Conservation (phyloP, 2,113 vertebrate genomes). For the Kryptolebias marmoratus region DNA sequence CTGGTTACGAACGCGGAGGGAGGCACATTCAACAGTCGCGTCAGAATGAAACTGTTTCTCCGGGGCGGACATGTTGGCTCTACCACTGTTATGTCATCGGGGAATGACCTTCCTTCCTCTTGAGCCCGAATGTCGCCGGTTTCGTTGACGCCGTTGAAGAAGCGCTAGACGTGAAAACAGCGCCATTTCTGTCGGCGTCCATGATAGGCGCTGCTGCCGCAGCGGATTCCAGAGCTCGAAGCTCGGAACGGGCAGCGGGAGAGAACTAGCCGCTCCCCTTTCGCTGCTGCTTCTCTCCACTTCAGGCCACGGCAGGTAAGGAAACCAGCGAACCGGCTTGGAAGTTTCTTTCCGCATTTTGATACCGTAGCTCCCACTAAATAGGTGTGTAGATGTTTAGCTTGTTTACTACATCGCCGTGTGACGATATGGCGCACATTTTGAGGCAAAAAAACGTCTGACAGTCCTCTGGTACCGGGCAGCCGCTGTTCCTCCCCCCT, state of each 20-base stretch:
- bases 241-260: slow-evolving; percentile 83
- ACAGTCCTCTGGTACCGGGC: slow-evolving; percentile 53
- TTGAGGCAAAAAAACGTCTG: slow-evolving; percentile 63
- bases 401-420: slow-evolving; percentile 23
- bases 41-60: slow-evolving; percentile 48
- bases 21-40: slow-evolving; percentile 48
- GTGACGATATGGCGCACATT: slow-evolving; percentile 74
- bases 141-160: slow-evolving; percentile 52
- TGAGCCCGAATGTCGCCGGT: slow-evolving; percentile 79
- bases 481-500: slow-evolving; percentile 74
- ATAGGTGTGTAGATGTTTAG: neutral
- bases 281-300: slow-evolving; percentile 71
- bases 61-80: slow-evolving; percentile 75
- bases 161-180: slow-evolving; percentile 64
- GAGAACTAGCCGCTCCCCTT: slow-evolving; percentile 82
- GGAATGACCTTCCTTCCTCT: slow-evolving; percentile 8
- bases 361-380: neutral
- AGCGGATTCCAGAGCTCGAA: slow-evolving; percentile 81
- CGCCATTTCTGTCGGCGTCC: slow-evolving; percentile 79
- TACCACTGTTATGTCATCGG: no score
- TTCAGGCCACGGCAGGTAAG: slow-evolving; percentile 78
- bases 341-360: neutral
- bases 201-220: slow-evolving; percentile 82
- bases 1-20: slow-evolving; percentile 77
- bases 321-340: neutral